Conservation (phyloP, 2,113 vertebrate species). For the Poeciliopsis turrubarensis region DNA sequence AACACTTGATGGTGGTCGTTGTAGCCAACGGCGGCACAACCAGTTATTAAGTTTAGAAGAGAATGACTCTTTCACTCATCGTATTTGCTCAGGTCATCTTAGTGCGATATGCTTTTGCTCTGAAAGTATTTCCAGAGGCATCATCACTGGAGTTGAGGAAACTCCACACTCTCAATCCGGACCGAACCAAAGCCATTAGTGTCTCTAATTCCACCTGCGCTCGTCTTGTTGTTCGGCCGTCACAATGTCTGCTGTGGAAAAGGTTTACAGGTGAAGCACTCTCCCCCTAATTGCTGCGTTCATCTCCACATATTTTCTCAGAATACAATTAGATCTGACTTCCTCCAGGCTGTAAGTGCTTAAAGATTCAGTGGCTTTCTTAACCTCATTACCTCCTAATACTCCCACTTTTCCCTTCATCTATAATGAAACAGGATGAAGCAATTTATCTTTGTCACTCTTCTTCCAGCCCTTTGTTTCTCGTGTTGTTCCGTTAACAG, state of each 20-base stretch:
- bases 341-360: slow-evolving; percentile 22
- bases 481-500: slow-evolving; percentile 3
- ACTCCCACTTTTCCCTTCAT: slow-evolving; percentile 17
- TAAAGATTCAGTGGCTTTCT: slow-evolving; percentile 18
- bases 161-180: not conserved
- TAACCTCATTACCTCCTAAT: slow-evolving; percentile 34
- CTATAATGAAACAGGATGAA: slow-evolving; percentile 19
- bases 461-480: slow-evolving; percentile 3
- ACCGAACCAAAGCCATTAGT: slow-evolving; percentile 1
- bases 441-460: not conserved
- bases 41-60: no score
- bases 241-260: slow-evolving; percentile 1
- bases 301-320: slow-evolving; percentile 25
- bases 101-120: not conserved
- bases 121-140: not conserved
- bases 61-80: not conserved
- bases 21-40: no score
- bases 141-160: not conserved
- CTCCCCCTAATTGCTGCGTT: not conserved
- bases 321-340: slow-evolving; percentile 26
- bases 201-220: not conserved
- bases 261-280: not conserved
- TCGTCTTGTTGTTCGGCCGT: not conserved
- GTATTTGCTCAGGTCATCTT: not conserved
- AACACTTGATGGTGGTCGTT: no score